Percentiles rank a stretch among this genome's conserved stretches.
Evolutionary conservation across 2,797 vertebrate genomes (phyloP).

Genomic region (Benthosema pterotum): DNA sequence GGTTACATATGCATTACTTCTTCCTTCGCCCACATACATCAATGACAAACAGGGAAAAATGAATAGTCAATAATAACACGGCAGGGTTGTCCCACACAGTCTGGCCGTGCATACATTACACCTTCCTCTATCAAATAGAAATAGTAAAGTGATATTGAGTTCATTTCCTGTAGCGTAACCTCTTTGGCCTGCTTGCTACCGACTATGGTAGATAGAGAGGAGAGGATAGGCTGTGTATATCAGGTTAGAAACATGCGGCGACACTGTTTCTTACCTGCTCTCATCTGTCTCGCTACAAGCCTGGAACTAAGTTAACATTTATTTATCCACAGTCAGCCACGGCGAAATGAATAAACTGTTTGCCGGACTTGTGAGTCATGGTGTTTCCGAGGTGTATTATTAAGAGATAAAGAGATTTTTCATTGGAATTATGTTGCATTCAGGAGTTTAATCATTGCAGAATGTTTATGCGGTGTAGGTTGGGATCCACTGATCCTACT

Average conservation of each 20-base stretch:
- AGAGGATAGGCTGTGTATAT: slow-evolving; percentile 66
- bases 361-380: neutral
- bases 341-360: slow-evolving; percentile 24
- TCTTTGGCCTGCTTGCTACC: slow-evolving; percentile 56
- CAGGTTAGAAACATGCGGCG: slow-evolving; percentile 51
- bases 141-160: slow-evolving; percentile 69
- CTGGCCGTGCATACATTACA: slow-evolving; percentile 73
- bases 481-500: neutral
- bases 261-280: slow-evolving; percentile 56
- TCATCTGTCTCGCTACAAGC: slow-evolving; percentile 60
- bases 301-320: slow-evolving; percentile 38
- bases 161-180: slow-evolving; percentile 77
- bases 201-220: slow-evolving; percentile 64
- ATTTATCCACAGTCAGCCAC: slow-evolving; percentile 28
- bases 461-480: neutral
- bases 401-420: slow-evolving; percentile 19
- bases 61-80: slow-evolving; percentile 75
- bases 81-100: slow-evolving; percentile 51
- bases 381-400: neutral
- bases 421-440: slow-evolving; percentile 10
- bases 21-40: slow-evolving; percentile 85
- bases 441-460: slow-evolving; percentile 2
- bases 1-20: slow-evolving; percentile 87
- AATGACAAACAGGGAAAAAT: slow-evolving; percentile 85
- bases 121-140: slow-evolving; percentile 68